A percentile compares a stretch with the other conserved stretches of the same genome.
These are phyloP conservation scores for Eueremaeus valkanovi DNA, from an alignment of 2,888 invertebrate genomes.

Conservation along the genomic window DNA sequence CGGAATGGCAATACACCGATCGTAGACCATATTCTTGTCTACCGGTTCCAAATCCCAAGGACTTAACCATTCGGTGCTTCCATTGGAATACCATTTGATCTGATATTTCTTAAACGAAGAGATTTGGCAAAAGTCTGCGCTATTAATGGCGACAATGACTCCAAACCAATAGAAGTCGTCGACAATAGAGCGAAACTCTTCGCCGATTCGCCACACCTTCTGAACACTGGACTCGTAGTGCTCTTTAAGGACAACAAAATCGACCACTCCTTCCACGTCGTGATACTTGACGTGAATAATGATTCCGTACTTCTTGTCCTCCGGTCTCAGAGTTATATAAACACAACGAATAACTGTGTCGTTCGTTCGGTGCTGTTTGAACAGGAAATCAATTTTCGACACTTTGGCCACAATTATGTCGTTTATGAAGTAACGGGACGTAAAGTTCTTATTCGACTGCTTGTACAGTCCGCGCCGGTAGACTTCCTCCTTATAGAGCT, in stretches of 20 bases:
- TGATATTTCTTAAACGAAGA: background rate
- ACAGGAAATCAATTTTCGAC: conserved; percentile 4
- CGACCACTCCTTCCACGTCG: background rate
- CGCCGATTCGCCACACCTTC: background rate
- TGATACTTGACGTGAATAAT: conserved; percentile 26
- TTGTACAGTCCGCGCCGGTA: background rate
- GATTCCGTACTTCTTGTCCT: background rate
- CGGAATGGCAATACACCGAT: background rate
- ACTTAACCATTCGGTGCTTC: background rate
- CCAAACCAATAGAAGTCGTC: conserved; percentile 8
- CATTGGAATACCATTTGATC: background rate
- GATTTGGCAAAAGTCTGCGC: background rate
- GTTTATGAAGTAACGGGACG: background rate
- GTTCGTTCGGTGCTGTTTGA: background rate
- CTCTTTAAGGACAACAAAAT: background rate
- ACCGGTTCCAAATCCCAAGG: conserved; percentile 2
- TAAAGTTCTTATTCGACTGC: background rate
- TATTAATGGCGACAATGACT: background rate
- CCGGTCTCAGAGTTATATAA: background rate
- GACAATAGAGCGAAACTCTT: background rate
- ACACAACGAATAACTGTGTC: background rate
- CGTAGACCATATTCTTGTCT: background rate
- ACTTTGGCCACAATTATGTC: background rate
- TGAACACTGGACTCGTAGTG: conserved; percentile 11
- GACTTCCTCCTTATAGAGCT: background rate